Percentiles rank a stretch among this genome's conserved stretches.
These are phyloP conservation scores for Anodontia alba DNA, from an alignment of 2,888 invertebrate genomes.

Conservation along the genomic window DNA sequence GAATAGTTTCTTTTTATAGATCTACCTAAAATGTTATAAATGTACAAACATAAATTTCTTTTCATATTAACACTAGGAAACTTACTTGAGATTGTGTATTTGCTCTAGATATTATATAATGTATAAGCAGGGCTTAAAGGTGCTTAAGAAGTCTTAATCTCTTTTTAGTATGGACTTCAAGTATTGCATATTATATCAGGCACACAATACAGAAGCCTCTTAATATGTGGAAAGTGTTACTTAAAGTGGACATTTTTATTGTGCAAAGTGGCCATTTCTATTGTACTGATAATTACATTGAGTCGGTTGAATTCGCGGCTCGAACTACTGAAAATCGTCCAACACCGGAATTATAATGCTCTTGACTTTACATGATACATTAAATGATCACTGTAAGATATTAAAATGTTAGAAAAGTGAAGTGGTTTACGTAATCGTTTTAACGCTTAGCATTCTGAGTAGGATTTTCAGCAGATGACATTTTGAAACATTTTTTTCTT, in stretches of 20 bases:
- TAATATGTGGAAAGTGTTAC: slow-evolving; percentile 14
- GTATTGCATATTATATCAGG: slow-evolving; percentile 13
- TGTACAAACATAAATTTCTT: too few relatives aligned
- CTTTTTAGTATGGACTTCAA: neutral
- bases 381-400: slow-evolving; percentile 19
- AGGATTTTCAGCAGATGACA: too few relatives aligned
- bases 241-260: slow-evolving; percentile 14
- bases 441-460: too few relatives aligned
- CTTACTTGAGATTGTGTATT: slow-evolving; percentile 4
- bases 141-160: slow-evolving; percentile 33
- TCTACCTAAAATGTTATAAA: too few relatives aligned
- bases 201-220: neutral
- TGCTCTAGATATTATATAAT: neutral
- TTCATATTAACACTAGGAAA: too few relatives aligned
- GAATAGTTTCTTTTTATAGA: too few relatives aligned
- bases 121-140: slow-evolving; percentile 6
- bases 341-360: slow-evolving; percentile 34
- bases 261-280: slow-evolving; percentile 8
- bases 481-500: too few relatives aligned
- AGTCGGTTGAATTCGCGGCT: slow-evolving; percentile 10
- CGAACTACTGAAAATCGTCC: slow-evolving; percentile 30
- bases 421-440: slow-evolving; percentile 5
- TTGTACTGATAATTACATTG: neutral
- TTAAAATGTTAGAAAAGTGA: slow-evolving; percentile 11
- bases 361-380: slow-evolving; percentile 63